phyloP scores from a whole-genome alignment of 2,888 invertebrate genomes.

The Microctonus hyperodae region DNA sequence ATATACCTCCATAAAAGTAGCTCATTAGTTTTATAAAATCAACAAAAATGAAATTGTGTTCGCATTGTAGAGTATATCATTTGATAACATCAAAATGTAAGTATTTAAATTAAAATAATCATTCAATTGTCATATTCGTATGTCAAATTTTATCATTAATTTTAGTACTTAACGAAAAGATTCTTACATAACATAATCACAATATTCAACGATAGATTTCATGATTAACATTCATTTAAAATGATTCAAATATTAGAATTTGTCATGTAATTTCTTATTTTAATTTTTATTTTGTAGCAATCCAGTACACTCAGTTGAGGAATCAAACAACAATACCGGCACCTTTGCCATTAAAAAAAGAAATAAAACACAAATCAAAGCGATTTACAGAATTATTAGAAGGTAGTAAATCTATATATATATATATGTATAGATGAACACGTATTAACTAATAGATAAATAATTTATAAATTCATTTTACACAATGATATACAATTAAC shows the following conservation, averaged over 20 bases:
- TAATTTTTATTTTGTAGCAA: slow-evolving; percentile 35
- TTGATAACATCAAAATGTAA: slow-evolving; percentile 42
- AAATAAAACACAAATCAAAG: slow-evolving; percentile 64
- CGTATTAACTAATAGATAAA: background rate
- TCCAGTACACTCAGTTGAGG: slow-evolving; percentile 40
- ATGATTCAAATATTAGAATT: slow-evolving; percentile 10
- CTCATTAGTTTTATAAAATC: too few species aligned
- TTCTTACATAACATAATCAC: slow-evolving; percentile 33
- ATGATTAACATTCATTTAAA: slow-evolving; percentile 12
- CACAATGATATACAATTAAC: slow-evolving; percentile 9
- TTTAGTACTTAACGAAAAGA: too few species aligned
- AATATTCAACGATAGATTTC: slow-evolving; percentile 11
- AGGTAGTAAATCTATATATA: slow-evolving; percentile 63
- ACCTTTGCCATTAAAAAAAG: slow-evolving; percentile 62
- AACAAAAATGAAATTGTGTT: slow-evolving; percentile 41
- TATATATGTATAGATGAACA: slow-evolving; percentile 5
- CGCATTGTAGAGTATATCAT: slow-evolving; percentile 51
- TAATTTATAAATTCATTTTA: slow-evolving; percentile 10
- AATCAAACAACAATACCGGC: slow-evolving; percentile 45
- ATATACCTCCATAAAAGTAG: too few species aligned
- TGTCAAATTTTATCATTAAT: background rate
- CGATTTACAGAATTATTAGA: slow-evolving; percentile 75
- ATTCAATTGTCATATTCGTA: background rate
- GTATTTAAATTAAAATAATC: slow-evolving; percentile 29
- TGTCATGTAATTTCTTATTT: slow-evolving; percentile 10